Evolutionary conservation across 2,797 vertebrate genomes (phyloP).

Genomic region (Parambassis ranga): DNA sequence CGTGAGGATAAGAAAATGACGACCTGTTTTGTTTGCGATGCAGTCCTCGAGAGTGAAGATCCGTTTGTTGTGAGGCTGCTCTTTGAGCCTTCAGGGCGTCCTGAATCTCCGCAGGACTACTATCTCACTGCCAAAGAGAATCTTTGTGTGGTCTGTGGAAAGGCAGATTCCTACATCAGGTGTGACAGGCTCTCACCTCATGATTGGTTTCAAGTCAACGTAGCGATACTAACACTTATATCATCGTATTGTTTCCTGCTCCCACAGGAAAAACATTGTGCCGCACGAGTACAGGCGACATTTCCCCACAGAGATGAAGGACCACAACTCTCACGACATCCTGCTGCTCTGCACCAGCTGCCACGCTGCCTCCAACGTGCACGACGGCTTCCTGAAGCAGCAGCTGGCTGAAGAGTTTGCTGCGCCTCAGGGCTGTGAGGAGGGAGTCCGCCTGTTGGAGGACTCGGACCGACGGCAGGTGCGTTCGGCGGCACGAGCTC

Average conservation of each 20-base stretch:
- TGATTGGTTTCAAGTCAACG: background rate
- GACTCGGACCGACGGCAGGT: slow-evolving; percentile 88
- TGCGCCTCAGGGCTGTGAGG: slow-evolving; percentile 93
- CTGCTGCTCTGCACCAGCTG: slow-evolving; percentile 94
- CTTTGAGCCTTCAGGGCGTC: slow-evolving; percentile 96
- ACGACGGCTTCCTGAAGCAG: slow-evolving; percentile 92
- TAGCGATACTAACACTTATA: no score
- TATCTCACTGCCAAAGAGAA: slow-evolving; percentile 98
- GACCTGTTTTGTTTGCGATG: background rate
- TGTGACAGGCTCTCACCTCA: slow-evolving; percentile 49
- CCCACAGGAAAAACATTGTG: slow-evolving; percentile 91
- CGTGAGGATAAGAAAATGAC: background rate
- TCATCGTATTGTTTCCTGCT: no score
- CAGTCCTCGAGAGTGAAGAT: slow-evolving; percentile 90
- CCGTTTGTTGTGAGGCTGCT: slow-evolving; percentile 92
- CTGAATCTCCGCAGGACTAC: slow-evolving; percentile 94
- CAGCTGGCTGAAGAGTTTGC: slow-evolving; percentile 87
- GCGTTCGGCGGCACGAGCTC: slow-evolving; percentile 90
- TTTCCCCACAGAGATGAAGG: slow-evolving; percentile 97
- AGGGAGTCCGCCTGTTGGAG: slow-evolving; percentile 88
- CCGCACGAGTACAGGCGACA: slow-evolving; percentile 96
- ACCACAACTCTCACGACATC: slow-evolving; percentile 98
- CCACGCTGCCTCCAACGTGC: slow-evolving; percentile 92
- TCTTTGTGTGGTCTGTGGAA: slow-evolving; percentile 95
- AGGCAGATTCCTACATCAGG: slow-evolving; percentile 95